Percentiles rank a stretch among this genome's conserved stretches.
Conservation (phyloP, 2,888 invertebrate species). For the Callyntrura sp. region DNA sequence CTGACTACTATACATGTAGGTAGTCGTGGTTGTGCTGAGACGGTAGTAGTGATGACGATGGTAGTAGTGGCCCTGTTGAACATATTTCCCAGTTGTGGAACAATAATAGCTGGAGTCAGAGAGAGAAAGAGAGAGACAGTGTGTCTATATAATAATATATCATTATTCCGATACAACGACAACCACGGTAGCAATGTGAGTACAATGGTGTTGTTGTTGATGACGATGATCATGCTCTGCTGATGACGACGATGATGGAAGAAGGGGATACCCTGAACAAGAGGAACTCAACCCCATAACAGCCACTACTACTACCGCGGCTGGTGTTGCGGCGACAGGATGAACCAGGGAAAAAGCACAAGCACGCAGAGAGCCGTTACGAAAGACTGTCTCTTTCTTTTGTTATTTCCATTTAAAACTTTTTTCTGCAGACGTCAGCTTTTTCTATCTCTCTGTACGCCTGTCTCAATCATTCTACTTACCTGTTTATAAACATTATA, state of each 20-base stretch:
- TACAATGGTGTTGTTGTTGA: neutral
- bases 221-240: no score
- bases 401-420: neutral
- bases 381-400: neutral
- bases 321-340: slow-evolving; percentile 2
- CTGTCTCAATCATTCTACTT: no score
- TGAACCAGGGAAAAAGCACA: neutral
- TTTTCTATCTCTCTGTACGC: slow-evolving; percentile 2
- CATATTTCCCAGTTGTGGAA: no score
- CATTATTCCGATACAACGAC: slow-evolving; percentile 38
- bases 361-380: neutral
- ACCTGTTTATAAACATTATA: neutral
- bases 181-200: no score
- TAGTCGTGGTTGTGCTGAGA: neutral
- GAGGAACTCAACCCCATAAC: neutral
- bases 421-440: no score
- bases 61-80: slow-evolving; percentile 52
- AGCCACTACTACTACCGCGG: neutral
- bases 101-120: slow-evolving; percentile 52
- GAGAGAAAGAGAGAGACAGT: no score
- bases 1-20: neutral
- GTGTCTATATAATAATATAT: slow-evolving; percentile 49
- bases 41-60: neutral
- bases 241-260: no score
- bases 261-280: neutral